Evolutionary conservation across 2,888 invertebrate genomes (phyloP), one percentile per base, ranked within the genome.

Genomic region (Galeopsomyia nigrocyanea): DNA sequence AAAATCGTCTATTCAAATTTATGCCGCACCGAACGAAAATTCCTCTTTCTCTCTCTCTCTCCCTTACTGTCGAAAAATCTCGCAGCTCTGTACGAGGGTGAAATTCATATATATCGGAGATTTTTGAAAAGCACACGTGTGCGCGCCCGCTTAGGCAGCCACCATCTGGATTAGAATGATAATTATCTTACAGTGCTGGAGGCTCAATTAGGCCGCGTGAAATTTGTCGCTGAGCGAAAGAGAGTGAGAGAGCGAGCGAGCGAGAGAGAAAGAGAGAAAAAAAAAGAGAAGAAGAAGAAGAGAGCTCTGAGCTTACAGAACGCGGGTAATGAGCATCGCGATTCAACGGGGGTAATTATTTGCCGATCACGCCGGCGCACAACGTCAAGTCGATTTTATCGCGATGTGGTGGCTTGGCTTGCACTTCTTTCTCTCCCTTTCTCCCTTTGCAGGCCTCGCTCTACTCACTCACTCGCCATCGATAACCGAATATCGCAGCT

Each of bases 1-100:
- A 46, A 75, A 76, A 77, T 79, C 75, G 81, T 80, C 78, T 79
- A 82, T 84, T 84, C 78, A 82, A 82, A 84, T 84, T 82, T 83
- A 83, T 83, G 79, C 81, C 57, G 64, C 55, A 65, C 26, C 26
- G 26, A 47, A 17, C 56, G 69, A 56, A 68, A 39, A 31, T 39
- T 57, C 31, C 19, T 57, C 17, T 46, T 16, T 6, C 46, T 21
- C 47, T 10, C 47, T 47, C 63, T 53, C 55, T 39, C 55, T 19
- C 14, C 3, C 66, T n/a, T 22, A n/a, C 19, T 22, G 19, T 5
- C 14, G 13, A 39, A 39, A 10, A 7, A 39, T 31, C 31, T 31
- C 31, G 10, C 10, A 7, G 39, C 13, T 9, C 10, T 10, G 39
- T 9, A 10, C 39, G 39, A 7, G 39, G 7, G 1, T 10, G 10